phyloP scores from a whole-genome alignment of 2,113 vertebrate genomes.

The Amazona vittata region DNA sequence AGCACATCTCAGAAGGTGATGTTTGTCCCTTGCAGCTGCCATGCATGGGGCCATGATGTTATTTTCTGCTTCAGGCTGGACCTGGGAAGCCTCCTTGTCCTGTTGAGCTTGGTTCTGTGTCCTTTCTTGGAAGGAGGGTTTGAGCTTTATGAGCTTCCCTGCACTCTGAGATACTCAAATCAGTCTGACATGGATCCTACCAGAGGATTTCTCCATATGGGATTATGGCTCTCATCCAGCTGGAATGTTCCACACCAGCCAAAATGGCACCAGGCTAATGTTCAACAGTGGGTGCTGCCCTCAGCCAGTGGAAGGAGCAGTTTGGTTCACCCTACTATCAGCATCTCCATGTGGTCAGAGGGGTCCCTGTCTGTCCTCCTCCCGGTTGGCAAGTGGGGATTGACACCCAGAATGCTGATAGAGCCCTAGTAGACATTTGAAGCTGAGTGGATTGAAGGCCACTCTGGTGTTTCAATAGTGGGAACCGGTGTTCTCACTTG shows the following conservation, averaged over 20 bases:
- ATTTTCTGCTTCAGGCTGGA: not conserved
- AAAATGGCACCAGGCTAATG: not conserved
- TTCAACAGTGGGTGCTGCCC: not conserved
- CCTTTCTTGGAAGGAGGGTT: not conserved
- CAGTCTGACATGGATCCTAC: accelerated
- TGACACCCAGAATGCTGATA: not conserved
- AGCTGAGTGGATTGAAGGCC: not conserved
- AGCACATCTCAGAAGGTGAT: not conserved
- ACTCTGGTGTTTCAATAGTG: not conserved
- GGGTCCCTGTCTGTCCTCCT: not conserved
- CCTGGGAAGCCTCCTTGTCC: not conserved
- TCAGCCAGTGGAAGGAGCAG: not conserved
- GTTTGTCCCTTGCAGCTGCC: not conserved
- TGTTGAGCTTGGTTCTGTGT: not conserved
- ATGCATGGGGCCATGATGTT: not conserved
- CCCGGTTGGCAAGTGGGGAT: accelerated
- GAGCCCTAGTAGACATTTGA: not conserved
- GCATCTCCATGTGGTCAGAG: not conserved
- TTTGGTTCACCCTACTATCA: not conserved
- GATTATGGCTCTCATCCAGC: not conserved
- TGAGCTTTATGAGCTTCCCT: accelerated
- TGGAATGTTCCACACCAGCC: not conserved
- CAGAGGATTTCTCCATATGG: accelerated
- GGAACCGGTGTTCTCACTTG: not conserved
- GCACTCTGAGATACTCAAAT: accelerated